Evolutionary conservation across 2,888 invertebrate genomes (phyloP).

Genomic region (Taenaris catops): DNA sequence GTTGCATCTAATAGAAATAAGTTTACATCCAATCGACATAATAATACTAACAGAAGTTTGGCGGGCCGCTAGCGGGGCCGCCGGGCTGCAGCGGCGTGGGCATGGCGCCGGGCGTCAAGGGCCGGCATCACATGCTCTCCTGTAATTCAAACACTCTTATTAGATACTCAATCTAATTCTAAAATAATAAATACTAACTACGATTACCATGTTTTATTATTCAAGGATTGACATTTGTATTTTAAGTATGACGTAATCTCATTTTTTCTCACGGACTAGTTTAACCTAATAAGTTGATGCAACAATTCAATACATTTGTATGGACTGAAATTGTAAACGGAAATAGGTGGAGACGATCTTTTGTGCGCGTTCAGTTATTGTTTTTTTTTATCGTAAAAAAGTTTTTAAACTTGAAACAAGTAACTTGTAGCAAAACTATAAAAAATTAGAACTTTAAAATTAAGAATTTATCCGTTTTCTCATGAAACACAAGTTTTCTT

Average conservation of each 20-base stretch:
- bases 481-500: constrained; percentile 49
- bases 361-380: constrained; percentile 24
- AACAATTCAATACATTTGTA: constrained; percentile 61
- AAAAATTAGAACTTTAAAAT: too few species aligned
- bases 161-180: too few species aligned
- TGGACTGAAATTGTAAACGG: constrained; percentile 48
- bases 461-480: too few species aligned
- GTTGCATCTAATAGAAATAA: too few species aligned
- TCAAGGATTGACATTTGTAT: background rate
- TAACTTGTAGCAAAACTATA: too few species aligned
- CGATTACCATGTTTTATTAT: too few species aligned
- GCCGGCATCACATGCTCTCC: constrained; percentile 81
- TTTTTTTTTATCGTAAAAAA: too few species aligned
- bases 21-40: too few species aligned
- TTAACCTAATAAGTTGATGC: constrained; percentile 55
- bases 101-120: constrained; percentile 80
- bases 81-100: constrained; percentile 81
- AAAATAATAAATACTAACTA: too few species aligned
- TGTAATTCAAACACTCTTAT: constrained; percentile 47
- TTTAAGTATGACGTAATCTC: constrained; percentile 10
- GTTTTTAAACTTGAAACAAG: too few species aligned
- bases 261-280: constrained; percentile 64
- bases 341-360: constrained; percentile 58
- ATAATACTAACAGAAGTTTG: too few species aligned
- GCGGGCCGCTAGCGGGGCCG: constrained; percentile 81